Evolutionary conservation across 1,140 invertebrate species (phyloP).

Genomic region (Drosophila parabipectinata): DNA sequence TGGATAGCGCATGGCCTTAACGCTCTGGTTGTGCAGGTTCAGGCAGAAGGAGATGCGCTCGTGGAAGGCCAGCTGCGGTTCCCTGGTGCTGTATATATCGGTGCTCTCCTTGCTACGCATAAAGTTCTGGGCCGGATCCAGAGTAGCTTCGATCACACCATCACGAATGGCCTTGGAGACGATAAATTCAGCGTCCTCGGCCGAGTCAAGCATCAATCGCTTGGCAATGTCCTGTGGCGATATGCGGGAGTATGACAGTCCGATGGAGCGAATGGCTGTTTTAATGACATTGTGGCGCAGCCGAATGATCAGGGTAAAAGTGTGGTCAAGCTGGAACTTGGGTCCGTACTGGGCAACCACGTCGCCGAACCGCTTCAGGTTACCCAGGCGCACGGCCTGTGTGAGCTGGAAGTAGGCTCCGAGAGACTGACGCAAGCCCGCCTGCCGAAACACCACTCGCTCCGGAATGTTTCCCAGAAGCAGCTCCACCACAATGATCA

Average conservation of each 20-base stretch:
- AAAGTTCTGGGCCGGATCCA: conserved; percentile 97
- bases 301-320: conserved; percentile 96
- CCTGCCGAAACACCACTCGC: conserved; percentile 93
- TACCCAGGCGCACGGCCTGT: conserved; percentile 97
- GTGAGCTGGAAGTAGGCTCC: conserved; percentile 98
- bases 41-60: conserved; percentile 99
- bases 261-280: conserved; percentile 98
- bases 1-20: conserved; percentile 99
- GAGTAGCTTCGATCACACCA: conserved; percentile 98
- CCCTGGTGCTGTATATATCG: conserved; percentile 98
- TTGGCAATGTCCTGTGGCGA: conserved; percentile 96
- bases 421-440: conserved; percentile 92
- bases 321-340: conserved; percentile 95
- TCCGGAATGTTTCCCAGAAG: conserved; percentile 99
- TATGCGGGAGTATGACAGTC: conserved; percentile 98
- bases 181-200: conserved; percentile 99
- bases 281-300: conserved; percentile 99
- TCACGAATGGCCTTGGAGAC: conserved; percentile 99
- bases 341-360: conserved; percentile 95
- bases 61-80: conserved; percentile 98
- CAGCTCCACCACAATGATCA: conserved; percentile 97
- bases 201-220: conserved; percentile 96
- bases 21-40: conserved; percentile 98
- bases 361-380: conserved; percentile 96
- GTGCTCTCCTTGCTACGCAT: conserved; percentile 98